Conservation (phyloP, 2,113 vertebrate genomes). For the Cyphomyrus discorhynchus region DNA sequence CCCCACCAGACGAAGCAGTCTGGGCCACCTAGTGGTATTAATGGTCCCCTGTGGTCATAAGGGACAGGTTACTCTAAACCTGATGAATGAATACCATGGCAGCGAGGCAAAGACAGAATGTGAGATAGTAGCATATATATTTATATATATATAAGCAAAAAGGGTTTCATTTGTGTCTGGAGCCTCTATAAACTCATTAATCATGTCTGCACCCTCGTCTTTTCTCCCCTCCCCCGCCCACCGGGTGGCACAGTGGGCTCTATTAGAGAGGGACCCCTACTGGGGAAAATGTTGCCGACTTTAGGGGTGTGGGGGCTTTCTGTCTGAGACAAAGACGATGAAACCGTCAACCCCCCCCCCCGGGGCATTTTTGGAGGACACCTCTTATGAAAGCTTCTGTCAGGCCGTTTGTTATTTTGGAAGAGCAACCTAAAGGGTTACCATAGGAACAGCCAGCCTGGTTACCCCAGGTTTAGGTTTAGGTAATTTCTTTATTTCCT, state of each 20-base stretch:
- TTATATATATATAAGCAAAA: conserved; percentile 11
- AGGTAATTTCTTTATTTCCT: not conserved
- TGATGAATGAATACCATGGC: conserved; percentile 51
- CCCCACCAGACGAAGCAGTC: not conserved
- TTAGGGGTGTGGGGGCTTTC: not conserved
- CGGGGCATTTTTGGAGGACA: not conserved
- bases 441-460: not conserved
- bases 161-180: conserved; percentile 54
- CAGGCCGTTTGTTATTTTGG: not conserved
- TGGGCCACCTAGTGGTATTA: conserved; percentile 14
- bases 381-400: not conserved
- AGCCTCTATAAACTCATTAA: conserved; percentile 53
- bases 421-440: not conserved
- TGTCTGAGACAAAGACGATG: not conserved
- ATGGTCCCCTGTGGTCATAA: conserved; percentile 8
- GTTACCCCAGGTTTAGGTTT: not conserved
- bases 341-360: not conserved
- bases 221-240: not conserved
- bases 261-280: not conserved
- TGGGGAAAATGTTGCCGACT: not conserved
- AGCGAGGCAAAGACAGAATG: conserved; percentile 14
- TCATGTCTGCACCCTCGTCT: conserved; percentile 37
- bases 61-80: conserved; percentile 51
- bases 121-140: conserved; percentile 28
- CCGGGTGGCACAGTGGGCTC: not conserved